Evolutionary conservation across 2,797 vertebrate species (phyloP), one percentile per base, ranked within the genome.

Genomic region (Sebastes elongatus): DNA sequence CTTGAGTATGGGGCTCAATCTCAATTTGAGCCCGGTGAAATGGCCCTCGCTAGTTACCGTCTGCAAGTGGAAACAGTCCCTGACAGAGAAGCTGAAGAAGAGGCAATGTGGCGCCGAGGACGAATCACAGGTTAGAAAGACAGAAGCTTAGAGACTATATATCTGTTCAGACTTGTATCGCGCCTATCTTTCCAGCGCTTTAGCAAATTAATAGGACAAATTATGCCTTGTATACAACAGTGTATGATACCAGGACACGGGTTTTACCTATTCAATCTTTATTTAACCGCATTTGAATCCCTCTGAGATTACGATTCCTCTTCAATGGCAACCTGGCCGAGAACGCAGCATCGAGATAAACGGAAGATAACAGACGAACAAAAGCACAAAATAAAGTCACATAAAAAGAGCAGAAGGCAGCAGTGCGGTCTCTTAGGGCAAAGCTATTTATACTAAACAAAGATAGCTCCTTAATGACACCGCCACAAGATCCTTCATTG

Each of bases 51-150:
- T 96, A 65, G 86, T 92, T 33, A 93, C 92, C 10, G 75, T 96
- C 76, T 92, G 93, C 90, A 94, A 87, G 78, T 95, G 95, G 96
- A 94, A 93, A 73, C 92, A 95, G 67, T 93, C 59, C 35, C 55
- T 95, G 88, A 88, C 93, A 5, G 91, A 94, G 62, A 94, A 93
- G 73, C 89, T 94, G 27, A 93, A 93, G 83, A 96, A 94, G 90
- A 93, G 87, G 66, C 87, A 86, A 30, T 75, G 75, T 76, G 88
- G 63, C 74, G 85, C 27, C 25, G 52, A 91, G 84, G 89, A 91
- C 74, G 93, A 86, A 52, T 93, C 92, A 79, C 94, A 95, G 95
- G 93, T 93, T 71, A 90, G 90, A 86, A n/a, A 28, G 35, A 7
- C 8, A 30, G 11, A 71, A 10, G n/a, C 32, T 28, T 27, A 6